Base-by-base conservation (phyloP, 2,888 invertebrate genomes). In the Scelioninae gen. 1 region DNA sequence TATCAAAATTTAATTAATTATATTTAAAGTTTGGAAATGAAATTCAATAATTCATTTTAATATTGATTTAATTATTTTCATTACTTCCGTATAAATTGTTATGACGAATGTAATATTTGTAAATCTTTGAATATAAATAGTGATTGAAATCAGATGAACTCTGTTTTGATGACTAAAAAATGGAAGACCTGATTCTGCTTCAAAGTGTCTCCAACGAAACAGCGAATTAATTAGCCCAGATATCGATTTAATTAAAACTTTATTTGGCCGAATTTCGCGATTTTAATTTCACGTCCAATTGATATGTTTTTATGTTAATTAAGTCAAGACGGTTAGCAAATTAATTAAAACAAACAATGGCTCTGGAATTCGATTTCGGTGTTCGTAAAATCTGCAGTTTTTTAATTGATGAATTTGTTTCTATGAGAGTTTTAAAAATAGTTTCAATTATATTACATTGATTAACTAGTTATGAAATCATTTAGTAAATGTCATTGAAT, bases 261-360 rank as follows among this genome's bases (percentile, higher is more conserved):
- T 71, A 78, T 71, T 62, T 68, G 78, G 63, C 34, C 38, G 29
- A 49, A 69, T 56, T 47, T 47, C 49, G 63, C 65, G 32, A 71
- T 58, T 78, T 71, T 71, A 56, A 78, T 71, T 71, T 65, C 47
- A 49, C 56, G 78, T n/a, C 58, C 66, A 66, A 79, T 77, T 62
- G 69, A 55, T 63, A 63, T 53, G 60, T 79, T 78, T 77, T 72
- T 79, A 58, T 60, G 72, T 40, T 72, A 51, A 79, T 72, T 60
- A 69, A 69, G 43, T n/a, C 56, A 66, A 65, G 77, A 53, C 38
- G 81, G 71, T 11, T 63, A 16, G 45, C 32, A 11, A 32, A 71
- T 78, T 62, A 69, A 71, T 78, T 63, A 63, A 71, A 63, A 32
- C 49, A 47, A 77, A 47, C 45, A 45, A 62, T 40, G 34, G 29